Conservation (phyloP, 2,113 vertebrate species). For the Meles meles region DNA sequence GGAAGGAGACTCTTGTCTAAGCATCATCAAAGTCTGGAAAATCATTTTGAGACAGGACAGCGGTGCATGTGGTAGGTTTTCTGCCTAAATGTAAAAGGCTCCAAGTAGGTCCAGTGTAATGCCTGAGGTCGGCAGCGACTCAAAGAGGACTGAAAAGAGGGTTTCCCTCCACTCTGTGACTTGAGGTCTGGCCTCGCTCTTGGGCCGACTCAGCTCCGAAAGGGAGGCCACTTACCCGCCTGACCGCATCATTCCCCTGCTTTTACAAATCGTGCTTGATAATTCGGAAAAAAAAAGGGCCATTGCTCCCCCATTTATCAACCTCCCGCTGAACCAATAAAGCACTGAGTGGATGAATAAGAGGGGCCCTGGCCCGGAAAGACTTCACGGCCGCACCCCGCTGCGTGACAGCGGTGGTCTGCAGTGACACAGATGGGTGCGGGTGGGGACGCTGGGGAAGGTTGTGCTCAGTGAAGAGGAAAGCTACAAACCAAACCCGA, state of each 20-base stretch:
- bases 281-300: conserved; percentile 93
- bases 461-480: conserved; percentile 76
- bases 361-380: conserved; percentile 77
- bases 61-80: conserved; percentile 76
- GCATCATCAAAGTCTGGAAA: conserved; percentile 84
- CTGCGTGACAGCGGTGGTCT: conserved; percentile 69
- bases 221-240: conserved; percentile 79
- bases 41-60: conserved; percentile 86
- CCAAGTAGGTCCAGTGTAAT: conserved; percentile 83
- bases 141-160: conserved; percentile 77
- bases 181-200: conserved; percentile 78
- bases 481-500: conserved; percentile 69
- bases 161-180: conserved; percentile 77
- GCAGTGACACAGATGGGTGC: conserved; percentile 65
- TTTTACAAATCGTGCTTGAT: conserved; percentile 86
- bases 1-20: conserved; percentile 80
- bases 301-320: conserved; percentile 82
- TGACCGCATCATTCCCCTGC: conserved; percentile 77
- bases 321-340: conserved; percentile 75
- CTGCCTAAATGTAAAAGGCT: conserved; percentile 80
- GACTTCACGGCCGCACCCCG: conserved; percentile 74
- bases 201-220: conserved; percentile 78
- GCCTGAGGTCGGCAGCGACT: conserved; percentile 87
- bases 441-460: conserved; percentile 69
- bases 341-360: conserved; percentile 47